Evolutionary conservation across 2,888 invertebrate genomes (phyloP), one percentile per base, ranked within the genome.

Genomic region (Tinea pellionella): DNA sequence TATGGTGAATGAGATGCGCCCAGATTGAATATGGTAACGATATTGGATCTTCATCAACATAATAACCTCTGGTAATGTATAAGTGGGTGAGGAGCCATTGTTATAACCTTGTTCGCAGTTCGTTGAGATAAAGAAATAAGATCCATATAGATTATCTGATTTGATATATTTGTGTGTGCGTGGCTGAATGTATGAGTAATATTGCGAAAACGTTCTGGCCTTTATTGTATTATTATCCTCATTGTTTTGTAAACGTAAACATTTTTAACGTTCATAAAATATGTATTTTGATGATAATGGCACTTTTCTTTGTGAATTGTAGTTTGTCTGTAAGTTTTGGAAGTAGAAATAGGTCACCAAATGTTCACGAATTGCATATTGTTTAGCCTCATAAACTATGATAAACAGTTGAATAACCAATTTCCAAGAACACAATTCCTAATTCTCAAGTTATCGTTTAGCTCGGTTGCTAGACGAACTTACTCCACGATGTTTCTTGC

Each of bases 391-490:
- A 24, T 24, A 53, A 53, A 53, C 53, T 53, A 53, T 16, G 53
- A 53, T 24, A 53, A 53, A 53, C 24, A 53, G 53, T 24, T 32
- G 13, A 57, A 32, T 29, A 32, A 19, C 32, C 57, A 57, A 57
- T 57, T 57, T 15, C 57, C 57, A 57, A 32, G 19, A 57, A 32
- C 57, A 32, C 57, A 57, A 57, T 57, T 32, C 32, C 61, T 58
- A 59, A 47, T 67, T 65, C 67, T 67, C 67, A 72, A 80, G 74
- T 78, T 80, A 78, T 80, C 75, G 74, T 78, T 72, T 73, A 75
- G 72, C 78, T 16, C 72, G 69, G 78, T 75, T 83, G 80, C 82
- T 24, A 81, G 71, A 61, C 65, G 65, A 63, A 64, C 63, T 63
- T 57, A 32, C 32, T 16, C 32, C 57, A 16, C 57, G 32, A 57